Evolutionary conservation across 1,140 invertebrate species (phyloP).

Genomic region (Oncopeltus fasciatus): DNA sequence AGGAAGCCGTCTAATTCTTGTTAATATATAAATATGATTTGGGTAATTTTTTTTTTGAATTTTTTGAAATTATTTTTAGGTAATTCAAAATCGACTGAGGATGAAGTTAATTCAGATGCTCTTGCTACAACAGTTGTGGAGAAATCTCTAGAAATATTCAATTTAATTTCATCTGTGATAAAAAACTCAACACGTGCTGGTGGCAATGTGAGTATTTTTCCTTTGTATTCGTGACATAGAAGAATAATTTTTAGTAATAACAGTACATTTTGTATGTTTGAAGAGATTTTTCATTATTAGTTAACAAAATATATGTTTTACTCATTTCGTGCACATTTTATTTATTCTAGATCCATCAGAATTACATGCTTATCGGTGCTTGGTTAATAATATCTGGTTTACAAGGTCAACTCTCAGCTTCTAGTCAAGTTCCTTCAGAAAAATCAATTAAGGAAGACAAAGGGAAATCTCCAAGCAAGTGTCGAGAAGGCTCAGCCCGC

Average conservation of each 20-base stretch:
- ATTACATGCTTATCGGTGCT: conserved; percentile 70
- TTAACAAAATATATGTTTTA: not conserved
- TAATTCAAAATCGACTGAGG: conserved; percentile 23
- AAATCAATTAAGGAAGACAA: conserved; percentile 44
- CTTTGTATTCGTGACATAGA: not conserved
- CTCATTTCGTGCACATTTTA: not conserved
- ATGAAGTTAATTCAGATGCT: conserved; percentile 53
- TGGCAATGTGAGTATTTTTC: conserved; percentile 52
- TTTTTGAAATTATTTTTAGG: not conserved
- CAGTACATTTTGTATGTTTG: not conserved
- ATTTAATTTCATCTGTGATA: conserved; percentile 61
- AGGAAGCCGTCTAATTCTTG: too few relatives aligned
- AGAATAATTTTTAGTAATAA: not conserved
- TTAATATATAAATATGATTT: too few relatives aligned
- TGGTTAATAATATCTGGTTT: conserved; percentile 76
- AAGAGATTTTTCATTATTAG: not conserved
- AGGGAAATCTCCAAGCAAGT: conserved; percentile 48
- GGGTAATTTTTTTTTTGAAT: not conserved
- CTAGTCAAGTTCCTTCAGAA: conserved; percentile 36
- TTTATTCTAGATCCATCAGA: conserved; percentile 58
- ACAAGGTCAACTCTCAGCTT: conserved; percentile 49
- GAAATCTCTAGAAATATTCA: conserved; percentile 66
- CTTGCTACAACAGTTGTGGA: conserved; percentile 53
- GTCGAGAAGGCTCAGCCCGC: conserved; percentile 37
- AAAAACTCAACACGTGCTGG: conserved; percentile 72